Base-by-base conservation (phyloP, 2,797 vertebrate species). In the Danio jaintianensis region DNA sequence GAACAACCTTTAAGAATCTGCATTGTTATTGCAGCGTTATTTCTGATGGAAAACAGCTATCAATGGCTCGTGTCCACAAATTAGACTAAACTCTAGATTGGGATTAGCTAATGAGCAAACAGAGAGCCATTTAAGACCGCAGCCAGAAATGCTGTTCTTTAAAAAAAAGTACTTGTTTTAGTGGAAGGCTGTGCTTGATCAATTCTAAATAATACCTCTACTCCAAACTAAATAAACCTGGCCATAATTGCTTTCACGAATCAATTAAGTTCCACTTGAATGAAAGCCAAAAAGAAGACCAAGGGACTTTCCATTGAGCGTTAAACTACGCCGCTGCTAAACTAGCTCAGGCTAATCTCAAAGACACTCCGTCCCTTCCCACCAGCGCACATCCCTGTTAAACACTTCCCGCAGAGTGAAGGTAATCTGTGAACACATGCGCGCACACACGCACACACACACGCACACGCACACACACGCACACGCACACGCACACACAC, bases 201-300 rank as follows among this genome's bases (percentile, higher is more conserved):
- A 84, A 87, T 89, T 90, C 82, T 83, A 87, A 90, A 86, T 88
- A 89, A 90, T 85, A 79, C 82, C 84, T 63, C 79, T 45, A 47
- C 71, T 88, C 84, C 78, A 87, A 84, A 88, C 84, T 86, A 91
- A 91, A 89, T 83, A 90, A 90, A 90, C 84, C 67, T 82, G 58
- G 69, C 82, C 64, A 79, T 89, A 90, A 93, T 90, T 91, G 88
- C 83, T 84, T 78, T 22, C 9, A 77, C 82, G 87, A 92, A 91
- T 91, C 85, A 87, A 82, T 85, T 83, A 62, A 74, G 80, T 79
- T 73, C 63, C 9, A 6, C 80, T 81, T 83, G 36, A 81, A 77
- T 74, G 50, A 83, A 67, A 66, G 15, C 76, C 78, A 78, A 81
- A 87, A 77, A 78, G 82, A 70, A 62, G 45, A 63, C 36, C 43